Conservation (phyloP, 2,797 vertebrate species). For the Eleutherodactylus coqui region DNA sequence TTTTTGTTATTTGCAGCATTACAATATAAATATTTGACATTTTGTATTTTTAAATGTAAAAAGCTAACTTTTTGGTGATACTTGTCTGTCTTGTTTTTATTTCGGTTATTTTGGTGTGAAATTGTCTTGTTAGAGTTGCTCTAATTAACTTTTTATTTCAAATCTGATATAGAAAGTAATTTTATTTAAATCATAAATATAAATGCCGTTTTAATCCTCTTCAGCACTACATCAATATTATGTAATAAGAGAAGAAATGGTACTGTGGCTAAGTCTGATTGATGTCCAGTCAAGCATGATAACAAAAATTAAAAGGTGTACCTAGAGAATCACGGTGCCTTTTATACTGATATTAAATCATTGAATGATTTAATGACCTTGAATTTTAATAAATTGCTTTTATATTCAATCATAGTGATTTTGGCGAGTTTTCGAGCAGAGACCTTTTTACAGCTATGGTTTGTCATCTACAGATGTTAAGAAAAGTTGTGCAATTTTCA, state of each 20-base stretch:
- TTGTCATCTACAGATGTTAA: conserved; percentile 18
- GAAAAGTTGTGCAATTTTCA: neutral
- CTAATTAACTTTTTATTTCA: conserved; percentile 52
- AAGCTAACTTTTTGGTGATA: neutral
- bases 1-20: neutral
- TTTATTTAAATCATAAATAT: conserved; percentile 61
- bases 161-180: conserved; percentile 58
- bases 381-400: conserved; percentile 64
- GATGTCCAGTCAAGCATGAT: conserved; percentile 63
- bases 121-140: conserved; percentile 37
- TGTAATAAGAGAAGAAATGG: conserved; percentile 60
- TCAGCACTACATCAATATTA: conserved; percentile 62
- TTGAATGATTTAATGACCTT: conserved; percentile 63
- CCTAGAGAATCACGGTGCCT: conserved; percentile 60
- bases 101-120: neutral
- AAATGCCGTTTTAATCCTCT: conserved; percentile 59
- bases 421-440: conserved; percentile 24
- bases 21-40: neutral
- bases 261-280: conserved; percentile 62
- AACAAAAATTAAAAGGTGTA: conserved; percentile 64
- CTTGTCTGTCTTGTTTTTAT: conserved; percentile 19
- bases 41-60: conserved; percentile 37
- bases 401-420: conserved; percentile 55
- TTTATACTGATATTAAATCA: conserved; percentile 61
- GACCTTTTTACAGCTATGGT: neutral